Conservation (phyloP, 1,140 invertebrate species). For the Zaprionus tsacasi region DNA sequence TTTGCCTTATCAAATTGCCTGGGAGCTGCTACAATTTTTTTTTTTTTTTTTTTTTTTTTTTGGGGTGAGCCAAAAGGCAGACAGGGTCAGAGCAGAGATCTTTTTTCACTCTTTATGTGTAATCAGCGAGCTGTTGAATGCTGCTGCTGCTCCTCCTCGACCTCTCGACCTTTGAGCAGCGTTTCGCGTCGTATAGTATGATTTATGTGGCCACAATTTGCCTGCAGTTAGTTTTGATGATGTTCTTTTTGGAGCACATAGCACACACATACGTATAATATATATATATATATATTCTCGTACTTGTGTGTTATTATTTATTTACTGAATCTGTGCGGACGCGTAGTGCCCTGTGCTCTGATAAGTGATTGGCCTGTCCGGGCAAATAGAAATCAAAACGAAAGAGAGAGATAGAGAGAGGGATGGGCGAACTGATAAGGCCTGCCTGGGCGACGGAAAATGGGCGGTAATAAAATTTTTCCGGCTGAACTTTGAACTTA, state of each 20-base stretch:
- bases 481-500: conserved; percentile 56
- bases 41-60: too few relatives aligned
- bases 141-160: neutral
- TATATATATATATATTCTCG: neutral
- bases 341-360: conserved; percentile 4
- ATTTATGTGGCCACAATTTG: conserved; percentile 58
- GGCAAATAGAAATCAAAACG: conserved; percentile 67
- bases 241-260: conserved; percentile 22
- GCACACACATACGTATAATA: neutral
- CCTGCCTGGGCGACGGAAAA: conserved; percentile 12
- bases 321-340: conserved; percentile 45
- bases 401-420: neutral
- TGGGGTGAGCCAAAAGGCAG: conserved; percentile 6
- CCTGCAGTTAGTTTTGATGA: conserved; percentile 58
- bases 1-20: conserved; percentile 36
- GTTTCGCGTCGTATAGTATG: conserved; percentile 39
- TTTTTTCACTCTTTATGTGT: conserved; percentile 45
- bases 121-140: conserved; percentile 47
- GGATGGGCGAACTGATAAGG: conserved; percentile 20
- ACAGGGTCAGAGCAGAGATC: conserved; percentile 32
- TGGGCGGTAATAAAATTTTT: conserved; percentile 40
- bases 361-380: conserved; percentile 64
- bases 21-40: too few relatives aligned
- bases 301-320: conserved; percentile 46
- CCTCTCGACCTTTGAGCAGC: conserved; percentile 34